phyloP scores from a whole-genome alignment of 2,888 invertebrate species.

The Eutolmus rufibarbis region DNA sequence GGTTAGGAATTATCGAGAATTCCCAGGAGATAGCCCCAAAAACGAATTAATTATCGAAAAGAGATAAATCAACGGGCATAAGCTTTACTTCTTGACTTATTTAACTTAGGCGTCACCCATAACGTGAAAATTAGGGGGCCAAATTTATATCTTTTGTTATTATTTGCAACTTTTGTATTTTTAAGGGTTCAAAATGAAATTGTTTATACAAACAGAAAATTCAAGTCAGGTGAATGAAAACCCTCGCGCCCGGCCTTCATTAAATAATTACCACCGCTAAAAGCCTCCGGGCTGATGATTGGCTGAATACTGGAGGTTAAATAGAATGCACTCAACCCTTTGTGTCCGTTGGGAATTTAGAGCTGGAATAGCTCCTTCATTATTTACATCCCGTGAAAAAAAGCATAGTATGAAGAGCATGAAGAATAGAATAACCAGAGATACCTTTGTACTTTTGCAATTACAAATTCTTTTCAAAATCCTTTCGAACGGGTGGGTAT shows the following conservation, averaged over 20 bases:
- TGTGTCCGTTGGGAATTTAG: neutral
- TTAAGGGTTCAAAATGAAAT: neutral
- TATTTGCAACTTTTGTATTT: neutral
- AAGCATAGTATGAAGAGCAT: neutral
- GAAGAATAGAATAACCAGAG: neutral
- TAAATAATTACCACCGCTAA: neutral
- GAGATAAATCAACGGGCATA: neutral
- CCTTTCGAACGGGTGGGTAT: neutral
- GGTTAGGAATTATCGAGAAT: neutral
- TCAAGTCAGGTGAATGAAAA: neutral
- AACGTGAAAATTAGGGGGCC: neutral
- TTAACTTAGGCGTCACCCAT: neutral
- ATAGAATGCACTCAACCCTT: neutral
- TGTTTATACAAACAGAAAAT: neutral
- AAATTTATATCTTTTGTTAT: neutral
- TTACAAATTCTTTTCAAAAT: neutral
- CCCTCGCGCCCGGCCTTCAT: neutral
- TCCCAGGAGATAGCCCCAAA: neutral
- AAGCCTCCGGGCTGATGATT: neutral
- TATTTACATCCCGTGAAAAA: neutral
- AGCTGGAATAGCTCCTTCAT: neutral
- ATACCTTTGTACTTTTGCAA: neutral
- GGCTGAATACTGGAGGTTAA: neutral
- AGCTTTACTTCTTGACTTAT: neutral
- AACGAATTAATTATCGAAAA: neutral